Conservation (phyloP, 2,888 invertebrate genomes). For the Onthophagus sagittarius region DNA sequence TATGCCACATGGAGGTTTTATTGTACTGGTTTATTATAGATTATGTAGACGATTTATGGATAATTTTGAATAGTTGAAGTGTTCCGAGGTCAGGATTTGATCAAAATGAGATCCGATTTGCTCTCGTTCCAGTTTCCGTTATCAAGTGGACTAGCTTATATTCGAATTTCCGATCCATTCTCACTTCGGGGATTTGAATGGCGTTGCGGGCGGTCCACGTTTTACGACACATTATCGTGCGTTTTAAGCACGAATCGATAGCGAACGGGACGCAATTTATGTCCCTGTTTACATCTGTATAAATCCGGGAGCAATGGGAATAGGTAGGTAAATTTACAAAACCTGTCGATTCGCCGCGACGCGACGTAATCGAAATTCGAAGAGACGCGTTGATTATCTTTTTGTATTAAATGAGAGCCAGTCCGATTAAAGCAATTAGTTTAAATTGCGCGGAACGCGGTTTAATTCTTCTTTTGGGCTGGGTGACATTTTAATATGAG, state of each 20-base stretch:
- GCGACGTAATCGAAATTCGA: background rate
- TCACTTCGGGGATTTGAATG: background rate
- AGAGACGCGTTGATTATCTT: background rate
- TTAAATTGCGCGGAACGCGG: background rate
- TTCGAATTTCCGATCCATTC: background rate
- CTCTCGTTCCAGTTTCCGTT: background rate
- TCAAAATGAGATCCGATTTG: background rate
- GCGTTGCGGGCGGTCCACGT: background rate
- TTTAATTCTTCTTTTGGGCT: background rate
- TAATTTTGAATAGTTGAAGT: background rate
- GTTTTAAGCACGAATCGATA: background rate
- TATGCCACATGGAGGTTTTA: too few relatives aligned
- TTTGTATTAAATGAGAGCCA: background rate
- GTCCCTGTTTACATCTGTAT: background rate
- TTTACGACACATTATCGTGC: background rate
- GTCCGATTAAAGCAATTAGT: background rate
- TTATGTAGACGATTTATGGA: background rate
- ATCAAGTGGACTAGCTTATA: background rate
- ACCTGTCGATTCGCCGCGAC: background rate
- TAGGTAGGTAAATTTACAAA: background rate
- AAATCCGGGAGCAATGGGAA: background rate
- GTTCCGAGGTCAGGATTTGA: background rate
- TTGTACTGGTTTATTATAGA: background rate
- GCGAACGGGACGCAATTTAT: background rate
- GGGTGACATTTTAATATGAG: background rate